These are phyloP conservation scores for Nesogale talazaci DNA, from an alignment of 2,113 vertebrate species.

Conservation along the genomic window DNA sequence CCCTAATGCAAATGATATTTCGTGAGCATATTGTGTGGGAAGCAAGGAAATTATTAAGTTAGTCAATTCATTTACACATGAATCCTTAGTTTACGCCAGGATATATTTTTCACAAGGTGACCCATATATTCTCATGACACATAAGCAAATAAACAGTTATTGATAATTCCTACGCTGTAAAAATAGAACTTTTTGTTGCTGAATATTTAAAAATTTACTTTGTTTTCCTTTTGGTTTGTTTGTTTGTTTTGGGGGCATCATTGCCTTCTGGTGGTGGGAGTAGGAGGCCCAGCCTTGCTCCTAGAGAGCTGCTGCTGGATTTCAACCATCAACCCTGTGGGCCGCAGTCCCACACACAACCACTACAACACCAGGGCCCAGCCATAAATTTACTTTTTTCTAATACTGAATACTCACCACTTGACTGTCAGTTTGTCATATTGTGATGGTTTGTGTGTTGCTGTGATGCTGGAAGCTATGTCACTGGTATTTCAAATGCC, in stretches of 20 bases:
- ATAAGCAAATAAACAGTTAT: neutral
- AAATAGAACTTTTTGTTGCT: neutral
- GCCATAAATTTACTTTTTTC: conserved; percentile 37
- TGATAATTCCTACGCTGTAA: conserved; percentile 9
- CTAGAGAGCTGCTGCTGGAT: too few species aligned
- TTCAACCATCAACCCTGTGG: too few species aligned
- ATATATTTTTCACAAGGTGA: conserved; percentile 46
- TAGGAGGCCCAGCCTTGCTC: too few species aligned
- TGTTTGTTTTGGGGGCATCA: too few species aligned
- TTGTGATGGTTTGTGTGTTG: too few species aligned
- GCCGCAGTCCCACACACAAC: too few species aligned
- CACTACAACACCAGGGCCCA: too few species aligned
- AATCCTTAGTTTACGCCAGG: conserved; percentile 7
- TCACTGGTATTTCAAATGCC: too few species aligned
- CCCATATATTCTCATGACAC: neutral
- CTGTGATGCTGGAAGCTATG: too few species aligned
- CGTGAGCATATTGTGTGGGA: conserved; percentile 23
- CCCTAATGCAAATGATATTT: neutral
- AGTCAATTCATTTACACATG: conserved; percentile 51
- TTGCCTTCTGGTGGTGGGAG: too few species aligned
- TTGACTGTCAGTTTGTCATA: too few species aligned
- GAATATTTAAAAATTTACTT: conserved; percentile 21
- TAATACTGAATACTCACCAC: neutral
- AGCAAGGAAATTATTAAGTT: conserved; percentile 31
- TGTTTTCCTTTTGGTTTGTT: too few species aligned